A percentile compares a stretch with the other conserved stretches of the same genome.
Conservation (phyloP, 2,113 vertebrate species). For the Chunga burmeisteri region DNA sequence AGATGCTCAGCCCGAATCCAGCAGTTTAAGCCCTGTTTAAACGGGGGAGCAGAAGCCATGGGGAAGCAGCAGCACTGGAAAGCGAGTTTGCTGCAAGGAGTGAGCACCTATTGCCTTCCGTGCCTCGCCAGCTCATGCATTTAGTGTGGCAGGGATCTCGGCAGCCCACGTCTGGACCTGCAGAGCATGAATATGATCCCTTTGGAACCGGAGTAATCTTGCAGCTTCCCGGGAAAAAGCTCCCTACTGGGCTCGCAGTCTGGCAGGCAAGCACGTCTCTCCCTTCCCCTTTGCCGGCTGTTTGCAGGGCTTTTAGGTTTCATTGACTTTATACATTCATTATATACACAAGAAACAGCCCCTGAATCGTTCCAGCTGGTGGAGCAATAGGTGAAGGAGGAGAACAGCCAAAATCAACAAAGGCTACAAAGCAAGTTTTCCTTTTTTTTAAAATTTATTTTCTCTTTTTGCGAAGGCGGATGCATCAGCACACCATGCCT, state of each 20-base stretch:
- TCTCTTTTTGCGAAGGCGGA: background rate
- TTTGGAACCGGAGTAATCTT: background rate
- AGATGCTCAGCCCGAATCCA: background rate
- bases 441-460: background rate
- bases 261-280: background rate
- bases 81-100: background rate
- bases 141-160: background rate
- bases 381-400: constrained; percentile 26
- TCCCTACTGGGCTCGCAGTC: background rate
- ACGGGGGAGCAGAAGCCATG: background rate
- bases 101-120: background rate
- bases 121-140: accelerated
- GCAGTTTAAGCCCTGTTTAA: background rate
- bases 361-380: background rate
- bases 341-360: background rate
- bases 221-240: background rate
- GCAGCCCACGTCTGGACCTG: background rate
- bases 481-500: background rate
- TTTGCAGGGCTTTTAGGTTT: background rate
- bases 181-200: background rate
- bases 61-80: background rate
- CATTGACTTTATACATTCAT: background rate
- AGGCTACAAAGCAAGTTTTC: constrained; percentile 7
- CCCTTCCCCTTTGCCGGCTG: background rate
- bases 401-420: constrained; percentile 62